Percentiles rank a stretch among this genome's conserved stretches.
These are phyloP conservation scores for Periplaneta americana DNA, from an alignment of 1,140 invertebrate species.

Conservation along the genomic window DNA sequence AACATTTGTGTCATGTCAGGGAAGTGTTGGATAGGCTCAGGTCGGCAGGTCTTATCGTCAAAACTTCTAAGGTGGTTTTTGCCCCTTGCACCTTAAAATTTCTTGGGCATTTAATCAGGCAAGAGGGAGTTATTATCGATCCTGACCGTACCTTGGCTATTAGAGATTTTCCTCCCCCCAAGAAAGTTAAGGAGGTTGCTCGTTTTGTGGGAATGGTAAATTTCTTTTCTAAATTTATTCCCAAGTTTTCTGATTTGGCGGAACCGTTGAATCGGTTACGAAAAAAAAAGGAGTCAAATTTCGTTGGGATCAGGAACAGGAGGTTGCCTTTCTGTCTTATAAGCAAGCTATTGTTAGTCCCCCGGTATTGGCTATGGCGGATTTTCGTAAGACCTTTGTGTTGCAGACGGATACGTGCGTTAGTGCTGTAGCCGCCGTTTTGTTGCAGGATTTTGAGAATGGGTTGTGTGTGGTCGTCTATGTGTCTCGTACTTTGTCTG, in stretches of 20 bases:
- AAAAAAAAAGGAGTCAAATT: not conserved
- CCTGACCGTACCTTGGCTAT: not conserved
- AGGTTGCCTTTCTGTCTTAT: not conserved
- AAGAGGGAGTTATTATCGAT: not conserved
- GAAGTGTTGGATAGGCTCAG: not conserved
- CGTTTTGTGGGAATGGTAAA: not conserved
- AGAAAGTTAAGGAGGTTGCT: too few species aligned
- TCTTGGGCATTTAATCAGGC: not conserved
- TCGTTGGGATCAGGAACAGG: not conserved
- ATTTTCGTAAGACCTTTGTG: not conserved
- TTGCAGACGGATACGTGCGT: not conserved
- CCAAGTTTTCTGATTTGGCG: not conserved
- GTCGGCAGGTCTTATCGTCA: not conserved
- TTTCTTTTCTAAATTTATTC: constrained; percentile 1
- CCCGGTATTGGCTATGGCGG: not conserved
- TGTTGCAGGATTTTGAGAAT: not conserved
- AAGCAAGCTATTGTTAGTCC: not conserved
- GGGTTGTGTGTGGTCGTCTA: too few species aligned
- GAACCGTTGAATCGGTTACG: not conserved
- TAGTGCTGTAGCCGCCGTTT: not conserved
- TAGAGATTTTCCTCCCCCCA: not conserved
- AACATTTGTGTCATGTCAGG: not conserved
- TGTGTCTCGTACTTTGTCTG: not conserved
- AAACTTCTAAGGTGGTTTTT: not conserved
- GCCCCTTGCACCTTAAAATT: not conserved